Percentiles rank a stretch among this genome's conserved stretches.
These are phyloP conservation scores for Rhodeus uyekii DNA, from an alignment of 2,797 vertebrate species.

Conservation along the genomic window DNA sequence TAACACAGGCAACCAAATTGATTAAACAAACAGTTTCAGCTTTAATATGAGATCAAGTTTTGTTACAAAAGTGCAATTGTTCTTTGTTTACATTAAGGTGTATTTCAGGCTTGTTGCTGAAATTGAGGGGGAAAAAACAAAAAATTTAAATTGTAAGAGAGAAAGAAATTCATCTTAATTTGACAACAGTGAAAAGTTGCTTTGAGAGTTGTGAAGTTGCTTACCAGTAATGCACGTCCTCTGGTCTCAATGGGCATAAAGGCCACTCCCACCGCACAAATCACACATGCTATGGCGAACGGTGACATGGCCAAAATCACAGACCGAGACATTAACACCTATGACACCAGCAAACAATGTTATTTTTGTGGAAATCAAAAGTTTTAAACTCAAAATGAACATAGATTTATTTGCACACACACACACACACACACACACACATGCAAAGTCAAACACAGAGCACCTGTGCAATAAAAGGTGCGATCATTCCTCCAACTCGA, in stretches of 20 bases:
- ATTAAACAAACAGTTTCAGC: neutral
- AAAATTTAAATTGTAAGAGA: neutral
- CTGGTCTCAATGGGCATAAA: conserved; percentile 90
- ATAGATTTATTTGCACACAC: neutral
- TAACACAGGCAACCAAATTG: neutral
- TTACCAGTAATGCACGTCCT: conserved; percentile 87
- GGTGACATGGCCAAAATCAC: conserved; percentile 82
- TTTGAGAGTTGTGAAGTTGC: conserved; percentile 23
- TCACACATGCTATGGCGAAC: conserved; percentile 78
- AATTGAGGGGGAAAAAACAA: conserved; percentile 31
- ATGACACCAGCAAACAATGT: conserved; percentile 35
- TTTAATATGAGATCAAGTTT: conserved; percentile 35
- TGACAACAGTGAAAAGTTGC: neutral
- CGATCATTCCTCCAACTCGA: conserved; percentile 92
- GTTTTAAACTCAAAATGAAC: neutral
- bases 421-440: conserved; percentile 1
- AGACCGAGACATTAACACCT: conserved; percentile 89
- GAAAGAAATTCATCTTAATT: neutral
- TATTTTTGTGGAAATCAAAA: neutral
- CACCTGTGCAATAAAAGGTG: conserved; percentile 94
- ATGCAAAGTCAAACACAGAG: neutral
- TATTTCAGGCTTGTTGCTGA: conserved; percentile 72
- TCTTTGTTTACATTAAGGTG: neutral
- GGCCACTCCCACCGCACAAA: conserved; percentile 81
- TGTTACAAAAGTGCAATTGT: conserved; percentile 14